These are phyloP conservation scores for Sylvia atricapilla DNA, from an alignment of 2,113 vertebrate genomes.

Conservation along the genomic window DNA sequence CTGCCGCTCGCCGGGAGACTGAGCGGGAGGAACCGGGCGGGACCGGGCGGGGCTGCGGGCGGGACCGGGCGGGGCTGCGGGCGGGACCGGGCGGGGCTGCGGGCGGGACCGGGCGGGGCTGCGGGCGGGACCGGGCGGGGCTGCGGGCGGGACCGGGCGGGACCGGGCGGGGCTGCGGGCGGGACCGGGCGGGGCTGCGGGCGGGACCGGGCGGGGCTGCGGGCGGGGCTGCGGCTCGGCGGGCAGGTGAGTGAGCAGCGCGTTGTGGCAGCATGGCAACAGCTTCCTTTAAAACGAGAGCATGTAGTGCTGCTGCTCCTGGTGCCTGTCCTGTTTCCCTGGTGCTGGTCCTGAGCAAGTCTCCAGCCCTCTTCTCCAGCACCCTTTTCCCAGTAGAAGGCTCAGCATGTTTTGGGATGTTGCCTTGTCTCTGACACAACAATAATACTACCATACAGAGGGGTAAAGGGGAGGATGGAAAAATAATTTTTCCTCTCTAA, in stretches of 20 bases:
- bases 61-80: not conserved
- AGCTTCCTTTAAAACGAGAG: accelerated
- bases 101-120: not conserved
- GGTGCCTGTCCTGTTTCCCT: not conserved
- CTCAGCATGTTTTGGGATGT: not conserved
- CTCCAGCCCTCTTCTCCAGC: not conserved
- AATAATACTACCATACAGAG: accelerated
- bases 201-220: not conserved
- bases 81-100: no score
- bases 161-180: not conserved
- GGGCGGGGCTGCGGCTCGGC: not conserved
- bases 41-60: not conserved
- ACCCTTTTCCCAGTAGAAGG: not conserved
- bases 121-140: not conserved
- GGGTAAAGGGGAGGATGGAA: not conserved
- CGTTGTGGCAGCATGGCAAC: not conserved
- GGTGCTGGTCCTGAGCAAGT: not conserved
- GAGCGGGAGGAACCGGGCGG: not conserved
- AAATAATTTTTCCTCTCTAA: not conserved
- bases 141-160: not conserved
- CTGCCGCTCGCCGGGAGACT: not conserved
- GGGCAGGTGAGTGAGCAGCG: not conserved
- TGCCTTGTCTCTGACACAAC: not conserved
- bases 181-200: not conserved
- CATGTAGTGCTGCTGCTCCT: not conserved